Base-by-base conservation (phyloP, 2,113 vertebrate species). In the Antechinus flavipes region DNA sequence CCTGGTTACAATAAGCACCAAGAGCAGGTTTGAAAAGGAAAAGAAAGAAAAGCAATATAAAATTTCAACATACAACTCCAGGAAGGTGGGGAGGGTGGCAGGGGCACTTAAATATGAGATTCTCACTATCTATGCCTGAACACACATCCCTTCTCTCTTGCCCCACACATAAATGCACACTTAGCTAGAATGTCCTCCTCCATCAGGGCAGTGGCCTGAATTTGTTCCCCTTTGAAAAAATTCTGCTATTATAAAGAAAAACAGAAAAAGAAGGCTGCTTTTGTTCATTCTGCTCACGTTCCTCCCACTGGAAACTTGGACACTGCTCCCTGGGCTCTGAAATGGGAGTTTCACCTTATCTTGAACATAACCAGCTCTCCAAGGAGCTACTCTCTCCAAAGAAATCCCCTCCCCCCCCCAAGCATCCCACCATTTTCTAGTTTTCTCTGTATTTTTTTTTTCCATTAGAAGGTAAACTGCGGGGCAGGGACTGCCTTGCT, bases 41-140 rank as follows among this genome's bases (percentile, higher is more conserved):
- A 89, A 97, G 97, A 97, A 97, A 96, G 94, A 97, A 96, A 96
- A 98, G 97, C 97, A 97, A 97, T 98, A 96, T 95, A 93, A 97
- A 96, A 97, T 95, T 97, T 98, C 97, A n/a, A 96, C 95, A 94
- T 89, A 94, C 95, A 95, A n/a, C 96, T 96, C 96, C 94, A 97
- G 98, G 96, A 14, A 97, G 97, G 98, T 96, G 93, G 61, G 94
- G 94, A 95, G 97, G 96, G 95, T 95, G 96, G 93, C 95, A 95
- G 97, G 98, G 97, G 95, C 89, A 76, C 14, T 76, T 76, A 7
- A 22, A 7, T n/a, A 4, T 35, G 3, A n/a, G 68, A 26, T 25
- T 56, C 42, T 61, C 19, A 46, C 54, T n/a, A 26, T 61, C 91
- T 92, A 12, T 58, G n/a, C 54, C 25, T 47, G 61, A 23, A 92